Percentiles rank a stretch among this genome's conserved stretches.
phyloP scores from a whole-genome alignment of 2,113 vertebrate species.

The Austrofundulus limnaeus region DNA sequence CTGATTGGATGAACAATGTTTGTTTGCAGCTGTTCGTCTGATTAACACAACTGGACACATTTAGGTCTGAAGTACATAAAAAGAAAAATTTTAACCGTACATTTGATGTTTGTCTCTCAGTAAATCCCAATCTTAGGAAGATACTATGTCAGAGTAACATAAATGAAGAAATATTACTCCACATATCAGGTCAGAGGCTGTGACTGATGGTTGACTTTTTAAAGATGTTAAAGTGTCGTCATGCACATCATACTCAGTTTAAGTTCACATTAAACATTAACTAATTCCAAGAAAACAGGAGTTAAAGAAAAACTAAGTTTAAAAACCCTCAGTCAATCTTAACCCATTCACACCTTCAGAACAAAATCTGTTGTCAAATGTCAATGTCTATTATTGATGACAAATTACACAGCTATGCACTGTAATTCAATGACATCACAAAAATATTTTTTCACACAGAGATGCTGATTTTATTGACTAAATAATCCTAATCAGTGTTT shows the following conservation, averaged over 20 bases:
- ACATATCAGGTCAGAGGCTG: slow-evolving; percentile 9
- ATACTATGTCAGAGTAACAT: background rate
- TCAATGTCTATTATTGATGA: background rate
- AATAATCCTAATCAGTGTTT: no score
- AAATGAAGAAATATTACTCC: slow-evolving; percentile 21
- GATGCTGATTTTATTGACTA: no score
- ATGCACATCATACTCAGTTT: slow-evolving; percentile 27
- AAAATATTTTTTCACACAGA: background rate
- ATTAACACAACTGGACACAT: slow-evolving; percentile 22
- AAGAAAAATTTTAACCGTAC: no score
- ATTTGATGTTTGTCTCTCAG: slow-evolving; percentile 18
- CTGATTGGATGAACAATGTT: slow-evolving; percentile 13
- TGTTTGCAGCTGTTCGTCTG: slow-evolving; percentile 10
- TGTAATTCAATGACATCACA: background rate
- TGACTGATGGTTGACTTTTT: slow-evolving; percentile 6
- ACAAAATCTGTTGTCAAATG: no score
- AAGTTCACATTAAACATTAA: slow-evolving; percentile 53
- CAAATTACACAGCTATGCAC: background rate
- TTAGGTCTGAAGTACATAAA: slow-evolving; percentile 26
- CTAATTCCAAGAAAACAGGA: no score
- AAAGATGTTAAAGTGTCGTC: slow-evolving; percentile 20
- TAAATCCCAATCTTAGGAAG: slow-evolving; percentile 17
- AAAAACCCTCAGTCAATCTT: background rate
- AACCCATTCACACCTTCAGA: slow-evolving; percentile 18
- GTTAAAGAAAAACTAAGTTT: no score